Evolutionary conservation across 2,113 vertebrate genomes (phyloP).

Genomic region (Suncus etruscus): DNA sequence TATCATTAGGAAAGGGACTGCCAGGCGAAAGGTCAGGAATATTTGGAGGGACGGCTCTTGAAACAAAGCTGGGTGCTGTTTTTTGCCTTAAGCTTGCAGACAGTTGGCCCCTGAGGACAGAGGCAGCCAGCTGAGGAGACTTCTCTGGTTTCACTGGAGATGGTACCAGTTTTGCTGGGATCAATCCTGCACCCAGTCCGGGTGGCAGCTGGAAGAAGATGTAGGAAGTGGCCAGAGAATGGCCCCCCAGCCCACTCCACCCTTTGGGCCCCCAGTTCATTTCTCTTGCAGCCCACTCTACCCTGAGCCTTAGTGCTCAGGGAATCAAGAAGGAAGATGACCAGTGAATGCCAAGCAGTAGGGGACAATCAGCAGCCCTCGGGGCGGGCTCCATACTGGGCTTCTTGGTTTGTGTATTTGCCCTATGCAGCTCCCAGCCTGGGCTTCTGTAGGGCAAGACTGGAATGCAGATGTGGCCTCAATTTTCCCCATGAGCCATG

Average conservation of each 20-base stretch:
- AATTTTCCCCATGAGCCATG: neutral
- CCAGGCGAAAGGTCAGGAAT: neutral
- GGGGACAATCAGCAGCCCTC: too few species aligned
- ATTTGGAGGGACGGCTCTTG: neutral
- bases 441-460: neutral
- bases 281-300: neutral
- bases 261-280: accelerated
- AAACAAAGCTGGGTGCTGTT: neutral
- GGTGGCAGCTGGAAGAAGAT: neutral
- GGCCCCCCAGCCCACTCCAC: neutral
- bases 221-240: neutral
- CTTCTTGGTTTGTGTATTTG: neutral
- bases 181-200: too few species aligned
- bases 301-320: neutral
- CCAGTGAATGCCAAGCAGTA: neutral
- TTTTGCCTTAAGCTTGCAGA: neutral
- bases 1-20: neutral
- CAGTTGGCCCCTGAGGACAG: neutral
- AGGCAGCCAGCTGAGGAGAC: neutral
- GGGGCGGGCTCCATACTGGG: too few species aligned
- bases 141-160: neutral
- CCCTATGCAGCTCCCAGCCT: neutral
- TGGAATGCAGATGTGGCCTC: neutral
- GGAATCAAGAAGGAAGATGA: neutral
- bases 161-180: neutral